A percentile compares a stretch with the other conserved stretches of the same genome.
These are phyloP conservation scores for Catharus fuscescens DNA, from an alignment of 2,113 vertebrate species.

Conservation along the genomic window DNA sequence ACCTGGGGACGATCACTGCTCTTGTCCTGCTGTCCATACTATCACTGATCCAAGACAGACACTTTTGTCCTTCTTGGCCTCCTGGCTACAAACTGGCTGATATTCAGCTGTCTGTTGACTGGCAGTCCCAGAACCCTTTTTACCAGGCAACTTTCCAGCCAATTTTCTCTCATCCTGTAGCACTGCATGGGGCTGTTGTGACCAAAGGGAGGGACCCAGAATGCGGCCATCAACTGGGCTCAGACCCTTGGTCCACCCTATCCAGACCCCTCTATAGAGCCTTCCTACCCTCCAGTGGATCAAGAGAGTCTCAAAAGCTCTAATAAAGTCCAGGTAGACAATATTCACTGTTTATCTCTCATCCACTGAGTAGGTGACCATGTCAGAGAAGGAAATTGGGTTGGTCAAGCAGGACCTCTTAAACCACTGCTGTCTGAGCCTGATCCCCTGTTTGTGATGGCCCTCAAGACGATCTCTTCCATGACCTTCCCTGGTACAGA, in stretches of 20 bases:
- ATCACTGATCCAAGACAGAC: neutral
- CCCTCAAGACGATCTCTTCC: no score
- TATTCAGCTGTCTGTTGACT: accelerated
- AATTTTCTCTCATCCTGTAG: neutral
- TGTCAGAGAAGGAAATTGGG: neutral
- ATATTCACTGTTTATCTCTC: neutral
- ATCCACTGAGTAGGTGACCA: neutral
- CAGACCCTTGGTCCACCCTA: neutral
- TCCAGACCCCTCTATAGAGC: no score
- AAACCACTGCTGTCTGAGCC: neutral
- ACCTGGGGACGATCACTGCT: neutral
- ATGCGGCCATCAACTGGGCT: neutral
- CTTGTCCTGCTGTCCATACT: neutral
- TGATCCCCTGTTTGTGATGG: neutral
- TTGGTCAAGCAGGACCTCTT: neutral
- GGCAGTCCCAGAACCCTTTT: neutral
- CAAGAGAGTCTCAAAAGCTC: neutral
- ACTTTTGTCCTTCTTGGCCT: neutral
- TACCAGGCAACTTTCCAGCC: neutral
- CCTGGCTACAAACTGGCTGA: accelerated
- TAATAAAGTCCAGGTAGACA: neutral
- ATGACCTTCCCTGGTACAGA: no score
- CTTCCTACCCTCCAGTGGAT: neutral
- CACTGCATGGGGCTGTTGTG: no score
- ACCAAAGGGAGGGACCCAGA: neutral